phyloP scores from a whole-genome alignment of 2,888 invertebrate genomes.

The Caradrina kadenii region DNA sequence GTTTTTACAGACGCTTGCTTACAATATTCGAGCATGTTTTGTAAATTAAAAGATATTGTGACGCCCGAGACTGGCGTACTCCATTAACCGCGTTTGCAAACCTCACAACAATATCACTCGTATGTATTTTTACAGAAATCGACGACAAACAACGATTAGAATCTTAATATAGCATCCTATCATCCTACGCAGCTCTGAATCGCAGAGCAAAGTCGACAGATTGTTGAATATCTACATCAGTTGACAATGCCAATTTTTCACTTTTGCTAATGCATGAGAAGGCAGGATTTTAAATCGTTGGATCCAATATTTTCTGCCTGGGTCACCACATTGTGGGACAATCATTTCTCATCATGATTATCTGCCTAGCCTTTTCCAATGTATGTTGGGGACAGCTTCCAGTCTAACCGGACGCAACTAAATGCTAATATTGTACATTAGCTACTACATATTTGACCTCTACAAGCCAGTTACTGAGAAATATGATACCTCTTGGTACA shows the following conservation, averaged over 20 bases:
- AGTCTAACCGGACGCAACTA: no score
- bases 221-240: conserved; percentile 3
- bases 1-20: background rate
- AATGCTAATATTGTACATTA: no score
- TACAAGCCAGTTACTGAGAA: no score
- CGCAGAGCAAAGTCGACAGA: background rate
- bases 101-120: background rate
- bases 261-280: no score
- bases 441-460: no score
- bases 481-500: no score
- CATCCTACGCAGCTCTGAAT: conserved; percentile 4
- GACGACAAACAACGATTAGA: background rate
- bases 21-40: conserved; percentile 10
- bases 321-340: no score
- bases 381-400: no score
- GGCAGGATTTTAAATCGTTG: no score
- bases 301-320: no score
- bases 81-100: background rate
- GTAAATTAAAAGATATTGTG: conserved; percentile 13
- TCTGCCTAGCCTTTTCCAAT: no score
- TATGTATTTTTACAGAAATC: conserved; percentile 2
- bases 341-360: no score
- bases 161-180: conserved; percentile 20
- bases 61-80: background rate
- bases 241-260: conserved; percentile 1